Conservation (phyloP, 2,113 vertebrate genomes). For the Microtus ochrogaster region DNA sequence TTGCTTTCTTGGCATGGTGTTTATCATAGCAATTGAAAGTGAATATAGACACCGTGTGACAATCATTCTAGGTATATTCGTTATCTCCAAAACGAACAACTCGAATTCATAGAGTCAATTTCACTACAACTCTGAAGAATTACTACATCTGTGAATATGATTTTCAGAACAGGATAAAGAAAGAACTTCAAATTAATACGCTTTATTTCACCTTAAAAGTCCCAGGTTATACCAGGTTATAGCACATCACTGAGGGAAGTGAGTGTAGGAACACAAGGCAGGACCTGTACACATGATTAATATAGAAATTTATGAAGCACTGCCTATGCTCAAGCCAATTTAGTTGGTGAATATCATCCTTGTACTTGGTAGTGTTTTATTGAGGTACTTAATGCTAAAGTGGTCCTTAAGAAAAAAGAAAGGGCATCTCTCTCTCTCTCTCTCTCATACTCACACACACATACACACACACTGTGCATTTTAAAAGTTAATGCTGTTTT, state of each 20-base stretch:
- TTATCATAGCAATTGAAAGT: background rate
- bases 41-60: background rate
- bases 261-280: too few relatives aligned
- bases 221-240: background rate
- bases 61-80: constrained; percentile 60
- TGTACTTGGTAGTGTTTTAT: background rate
- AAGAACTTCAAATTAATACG: background rate
- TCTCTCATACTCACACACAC: too few relatives aligned
- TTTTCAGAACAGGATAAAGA: background rate
- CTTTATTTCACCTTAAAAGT: background rate
- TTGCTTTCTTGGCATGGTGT: background rate
- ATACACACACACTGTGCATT: background rate
- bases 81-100: constrained; percentile 67
- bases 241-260: background rate
- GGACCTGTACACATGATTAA: background rate
- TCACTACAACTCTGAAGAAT: constrained; percentile 46
- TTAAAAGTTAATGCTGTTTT: background rate
- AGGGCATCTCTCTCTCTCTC: background rate
- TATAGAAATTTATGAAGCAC: background rate
- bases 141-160: constrained; percentile 20
- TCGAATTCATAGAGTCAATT: constrained; percentile 69
- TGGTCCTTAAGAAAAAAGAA: background rate
- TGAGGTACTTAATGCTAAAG: background rate
- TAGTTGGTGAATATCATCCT: background rate
- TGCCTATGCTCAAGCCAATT: background rate